Conservation (phyloP, 1,140 invertebrate genomes). For the Drosophila bocqueti region DNA sequence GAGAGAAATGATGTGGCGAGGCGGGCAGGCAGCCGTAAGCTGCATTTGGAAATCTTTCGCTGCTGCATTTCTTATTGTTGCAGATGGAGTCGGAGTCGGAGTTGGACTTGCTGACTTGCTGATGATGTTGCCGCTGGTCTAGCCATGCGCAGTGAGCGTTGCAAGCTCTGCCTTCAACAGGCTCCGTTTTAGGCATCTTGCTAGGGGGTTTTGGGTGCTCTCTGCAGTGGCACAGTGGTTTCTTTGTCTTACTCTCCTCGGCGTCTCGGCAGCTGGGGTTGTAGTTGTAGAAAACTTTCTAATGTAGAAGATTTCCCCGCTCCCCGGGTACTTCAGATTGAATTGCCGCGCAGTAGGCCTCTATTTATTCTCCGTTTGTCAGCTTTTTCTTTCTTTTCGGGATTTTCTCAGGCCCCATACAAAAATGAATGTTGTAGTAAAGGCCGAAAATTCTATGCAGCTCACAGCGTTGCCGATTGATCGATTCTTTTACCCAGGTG, state of each 20-base stretch:
- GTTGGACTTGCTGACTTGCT: not conserved
- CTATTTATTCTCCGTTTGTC: constrained; percentile 40
- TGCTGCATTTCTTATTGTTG: constrained; percentile 43
- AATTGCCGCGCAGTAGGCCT: constrained; percentile 64
- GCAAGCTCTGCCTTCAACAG: constrained; percentile 61
- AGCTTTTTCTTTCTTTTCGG: constrained; percentile 61
- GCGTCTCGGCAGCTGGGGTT: constrained; percentile 1
- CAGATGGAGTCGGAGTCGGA: constrained; percentile 1
- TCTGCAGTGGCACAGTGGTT: constrained; percentile 64
- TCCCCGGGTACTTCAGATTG: constrained; percentile 58
- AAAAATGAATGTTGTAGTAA: constrained; percentile 39
- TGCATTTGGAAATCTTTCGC: constrained; percentile 58
- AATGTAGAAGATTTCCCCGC: constrained; percentile 73
- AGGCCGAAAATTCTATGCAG: constrained; percentile 25
- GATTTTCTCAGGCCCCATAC: constrained; percentile 54
- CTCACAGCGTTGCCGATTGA: constrained; percentile 54
- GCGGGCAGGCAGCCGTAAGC: constrained; percentile 11
- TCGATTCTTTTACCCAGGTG: constrained; percentile 56
- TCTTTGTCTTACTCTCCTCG: constrained; percentile 67
- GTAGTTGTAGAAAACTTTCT: constrained; percentile 71
- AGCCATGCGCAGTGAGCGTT: constrained; percentile 59
- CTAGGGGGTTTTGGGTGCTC: constrained; percentile 44
- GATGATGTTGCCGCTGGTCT: constrained; percentile 23
- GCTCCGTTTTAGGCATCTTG: constrained; percentile 53
- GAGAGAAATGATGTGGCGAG: constrained; percentile 15